phyloP scores from a whole-genome alignment of 2,888 invertebrate genomes.

The Philhelius pedissequus region DNA sequence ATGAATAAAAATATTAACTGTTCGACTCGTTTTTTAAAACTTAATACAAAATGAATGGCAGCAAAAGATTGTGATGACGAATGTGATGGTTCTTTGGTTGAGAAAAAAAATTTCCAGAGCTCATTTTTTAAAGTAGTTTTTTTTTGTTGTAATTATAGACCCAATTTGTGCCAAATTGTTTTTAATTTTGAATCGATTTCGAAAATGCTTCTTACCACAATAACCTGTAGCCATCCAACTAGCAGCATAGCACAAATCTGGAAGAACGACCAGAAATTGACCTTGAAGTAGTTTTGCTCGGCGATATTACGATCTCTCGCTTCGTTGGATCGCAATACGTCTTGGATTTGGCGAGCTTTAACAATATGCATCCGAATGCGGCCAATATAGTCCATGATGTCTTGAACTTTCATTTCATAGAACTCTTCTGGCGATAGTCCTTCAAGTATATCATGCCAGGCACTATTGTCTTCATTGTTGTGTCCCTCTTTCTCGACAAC shows the following conservation, averaged over 20 bases:
- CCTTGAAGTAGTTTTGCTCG: constrained; percentile 89
- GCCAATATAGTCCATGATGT: constrained; percentile 84
- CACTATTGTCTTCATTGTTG: constrained; percentile 80
- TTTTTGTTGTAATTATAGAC: too few relatives aligned
- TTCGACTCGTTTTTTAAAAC: constrained; percentile 37
- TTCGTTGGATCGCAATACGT: constrained; percentile 86
- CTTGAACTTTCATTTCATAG: constrained; percentile 82
- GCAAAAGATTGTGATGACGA: constrained; percentile 42
- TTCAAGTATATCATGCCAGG: constrained; percentile 75
- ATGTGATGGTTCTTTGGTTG: constrained; percentile 51
- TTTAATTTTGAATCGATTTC: constrained; percentile 80
- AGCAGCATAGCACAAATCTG: constrained; percentile 86
- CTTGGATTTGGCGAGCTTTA: constrained; percentile 84
- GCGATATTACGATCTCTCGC: constrained; percentile 90
- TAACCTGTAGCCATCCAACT: constrained; percentile 87
- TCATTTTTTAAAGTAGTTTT: background rate
- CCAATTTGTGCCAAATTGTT: constrained; percentile 76
- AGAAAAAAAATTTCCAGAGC: background rate
- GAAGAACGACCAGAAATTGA: constrained; percentile 88
- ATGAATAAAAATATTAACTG: constrained; percentile 41
- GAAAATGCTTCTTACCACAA: constrained; percentile 89
- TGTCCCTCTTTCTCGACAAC: constrained; percentile 83
- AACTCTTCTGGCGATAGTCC: constrained; percentile 80
- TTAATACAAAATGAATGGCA: constrained; percentile 60
- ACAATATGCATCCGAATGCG: constrained; percentile 83